Evolutionary conservation across 2,113 vertebrate species (phyloP), one percentile per base, ranked within the genome.

Genomic region (Chroicocephalus ridibundus): DNA sequence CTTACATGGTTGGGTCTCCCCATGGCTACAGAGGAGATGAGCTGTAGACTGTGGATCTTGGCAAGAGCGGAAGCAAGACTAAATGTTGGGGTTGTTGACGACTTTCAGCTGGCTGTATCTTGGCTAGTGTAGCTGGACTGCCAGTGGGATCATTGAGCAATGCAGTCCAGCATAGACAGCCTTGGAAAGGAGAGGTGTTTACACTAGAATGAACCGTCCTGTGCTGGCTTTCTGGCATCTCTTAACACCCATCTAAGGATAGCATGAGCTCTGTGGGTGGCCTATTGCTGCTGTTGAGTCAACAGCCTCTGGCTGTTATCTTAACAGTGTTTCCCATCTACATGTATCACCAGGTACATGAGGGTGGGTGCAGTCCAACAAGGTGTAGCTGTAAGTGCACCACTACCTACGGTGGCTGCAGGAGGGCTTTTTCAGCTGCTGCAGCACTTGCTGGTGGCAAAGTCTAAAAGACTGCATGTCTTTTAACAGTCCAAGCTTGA

Each of bases 1-100:
- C 10, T 89, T 51, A 22, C 16, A 4, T 38, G 65, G 9, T 17
- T 57, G 82, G 26, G 47, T 64, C 31, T 47, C 44, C 18, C 24
- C 2, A 8, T 13, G 14, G 38, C 74, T 51, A 0, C 11, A 32
- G 44, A 27, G 49, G 47, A 62, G n/a, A 54, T 2, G 2, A 74
- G 62, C 42, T 64, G 2, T 12, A n/a, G 76, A 72, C 19, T 32
- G 38, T 47, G 60, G 40, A 26, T 75, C 42, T 79, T 71, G 51
- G 60, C 24, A 51, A 55, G 77, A 68, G 29, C 54, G 71, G 57
- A 34, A 82, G 52, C 26, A 87, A 62, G 40, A n/a, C 47, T 51
- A 14, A 40, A 22, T 44, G 44, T 20, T 54, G 77, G 10, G 57
- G 38, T 15, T 84, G 61, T 42, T 89, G 81, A 81, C 60, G 38